These are phyloP conservation scores for Rostratula benghalensis DNA, from an alignment of 2,113 vertebrate genomes.

Conservation along the genomic window DNA sequence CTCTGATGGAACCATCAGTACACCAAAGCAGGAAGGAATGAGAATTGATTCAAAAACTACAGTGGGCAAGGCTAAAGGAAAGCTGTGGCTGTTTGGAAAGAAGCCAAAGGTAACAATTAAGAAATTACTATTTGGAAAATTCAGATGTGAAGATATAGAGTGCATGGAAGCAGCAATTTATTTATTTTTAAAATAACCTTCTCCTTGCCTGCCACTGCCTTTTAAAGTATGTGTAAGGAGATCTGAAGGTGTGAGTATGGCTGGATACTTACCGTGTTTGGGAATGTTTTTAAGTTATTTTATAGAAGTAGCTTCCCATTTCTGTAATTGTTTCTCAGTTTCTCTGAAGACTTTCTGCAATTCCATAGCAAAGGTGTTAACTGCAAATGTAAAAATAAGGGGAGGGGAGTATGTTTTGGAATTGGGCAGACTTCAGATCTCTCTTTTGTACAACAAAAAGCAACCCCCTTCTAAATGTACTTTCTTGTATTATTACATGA, in stretches of 20 bases:
- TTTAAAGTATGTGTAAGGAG: background rate
- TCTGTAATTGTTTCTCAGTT: background rate
- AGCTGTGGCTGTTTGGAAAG: conserved; percentile 98
- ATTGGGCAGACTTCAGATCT: background rate
- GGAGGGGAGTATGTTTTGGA: background rate
- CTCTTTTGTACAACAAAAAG: background rate
- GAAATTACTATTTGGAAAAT: conserved; percentile 19
- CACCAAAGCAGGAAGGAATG: conserved; percentile 85
- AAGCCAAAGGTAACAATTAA: conserved; percentile 91
- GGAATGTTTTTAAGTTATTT: background rate
- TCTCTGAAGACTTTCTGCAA: background rate
- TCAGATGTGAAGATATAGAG: background rate
- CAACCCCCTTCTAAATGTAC: background rate
- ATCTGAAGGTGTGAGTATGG: background rate
- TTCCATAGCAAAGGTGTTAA: background rate
- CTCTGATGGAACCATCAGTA: conserved; percentile 93
- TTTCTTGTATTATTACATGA: background rate
- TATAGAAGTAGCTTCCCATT: background rate
- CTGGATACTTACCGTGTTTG: background rate
- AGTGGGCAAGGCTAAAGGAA: conserved; percentile 92
- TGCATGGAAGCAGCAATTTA: background rate
- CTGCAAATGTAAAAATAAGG: background rate
- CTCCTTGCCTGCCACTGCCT: background rate
- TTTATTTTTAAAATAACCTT: background rate
- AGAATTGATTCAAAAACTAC: conserved; percentile 88